Evolutionary conservation across 2,888 invertebrate species (phyloP).

Genomic region (Charanyca ferruginea): DNA sequence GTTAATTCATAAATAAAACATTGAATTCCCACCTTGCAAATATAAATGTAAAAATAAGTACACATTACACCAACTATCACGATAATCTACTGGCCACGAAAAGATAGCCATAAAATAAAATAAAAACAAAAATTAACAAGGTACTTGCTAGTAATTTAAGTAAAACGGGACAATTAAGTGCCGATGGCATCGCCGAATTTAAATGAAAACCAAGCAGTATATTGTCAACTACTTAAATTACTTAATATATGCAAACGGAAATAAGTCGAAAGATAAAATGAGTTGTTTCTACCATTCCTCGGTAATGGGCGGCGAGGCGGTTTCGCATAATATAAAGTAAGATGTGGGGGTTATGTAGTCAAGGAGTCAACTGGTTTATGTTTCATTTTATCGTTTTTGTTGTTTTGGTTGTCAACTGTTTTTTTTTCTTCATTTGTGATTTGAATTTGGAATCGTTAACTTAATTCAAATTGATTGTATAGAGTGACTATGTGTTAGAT

Average conservation of each 20-base stretch:
- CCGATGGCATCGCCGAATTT: constrained; percentile 54
- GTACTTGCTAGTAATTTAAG: constrained; percentile 31
- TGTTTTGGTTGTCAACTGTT: neutral
- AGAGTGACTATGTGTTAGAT: neutral
- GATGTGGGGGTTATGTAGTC: constrained; percentile 79
- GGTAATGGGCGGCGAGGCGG: constrained; percentile 80
- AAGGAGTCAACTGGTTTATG: constrained; percentile 43
- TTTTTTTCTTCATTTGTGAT: neutral
- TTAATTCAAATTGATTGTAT: too few relatives aligned
- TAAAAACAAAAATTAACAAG: constrained; percentile 14
- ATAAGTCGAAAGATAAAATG: constrained; percentile 83
- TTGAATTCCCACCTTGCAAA: constrained; percentile 18
- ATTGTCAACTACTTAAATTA: constrained; percentile 70
- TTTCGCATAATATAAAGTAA: constrained; percentile 84
- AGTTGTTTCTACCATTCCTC: constrained; percentile 83
- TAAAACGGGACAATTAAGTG: constrained; percentile 32
- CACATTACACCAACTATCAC: constrained; percentile 13
- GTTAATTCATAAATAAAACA: constrained; percentile 2
- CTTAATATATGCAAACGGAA: constrained; percentile 88
- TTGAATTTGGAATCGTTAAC: too few relatives aligned
- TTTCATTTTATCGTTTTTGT: constrained; percentile 1
- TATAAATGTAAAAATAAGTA: constrained; percentile 10
- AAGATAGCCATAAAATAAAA: too few relatives aligned
- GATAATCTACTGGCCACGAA: constrained; percentile 16
- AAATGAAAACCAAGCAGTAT: constrained; percentile 37